A percentile compares a stretch with the other conserved stretches of the same genome.
These are phyloP conservation scores for Pelosia muscerda DNA, from an alignment of 2,888 invertebrate genomes.

Conservation along the genomic window DNA sequence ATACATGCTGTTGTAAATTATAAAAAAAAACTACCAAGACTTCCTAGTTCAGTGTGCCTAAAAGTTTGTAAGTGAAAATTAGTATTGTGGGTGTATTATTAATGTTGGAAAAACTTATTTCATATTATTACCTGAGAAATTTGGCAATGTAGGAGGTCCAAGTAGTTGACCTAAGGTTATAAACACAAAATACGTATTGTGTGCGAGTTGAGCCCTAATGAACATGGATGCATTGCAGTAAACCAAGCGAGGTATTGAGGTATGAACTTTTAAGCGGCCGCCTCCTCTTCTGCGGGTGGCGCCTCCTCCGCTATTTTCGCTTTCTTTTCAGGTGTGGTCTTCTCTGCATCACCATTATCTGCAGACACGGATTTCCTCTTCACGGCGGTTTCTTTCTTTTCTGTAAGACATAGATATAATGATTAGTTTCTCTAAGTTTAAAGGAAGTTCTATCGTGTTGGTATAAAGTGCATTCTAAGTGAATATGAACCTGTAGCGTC, in stretches of 20 bases:
- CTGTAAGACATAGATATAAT: constrained; percentile 63
- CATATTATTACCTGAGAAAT: constrained; percentile 42
- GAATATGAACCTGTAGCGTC: constrained; percentile 74
- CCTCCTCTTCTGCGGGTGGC: constrained; percentile 86
- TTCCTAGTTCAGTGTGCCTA: constrained; percentile 39
- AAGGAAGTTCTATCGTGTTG: not conserved
- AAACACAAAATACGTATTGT: constrained; percentile 70
- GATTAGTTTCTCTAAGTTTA: not conserved
- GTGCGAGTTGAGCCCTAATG: constrained; percentile 80
- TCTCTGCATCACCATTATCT: constrained; percentile 86
- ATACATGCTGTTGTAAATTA: constrained; percentile 60
- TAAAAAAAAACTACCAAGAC: constrained; percentile 44
- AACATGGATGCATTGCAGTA: constrained; percentile 84
- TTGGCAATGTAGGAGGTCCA: constrained; percentile 47
- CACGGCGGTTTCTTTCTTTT: constrained; percentile 85
- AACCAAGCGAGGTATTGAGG: constrained; percentile 71
- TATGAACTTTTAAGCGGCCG: constrained; percentile 82
- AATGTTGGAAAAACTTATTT: constrained; percentile 5
- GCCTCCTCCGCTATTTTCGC: constrained; percentile 89
- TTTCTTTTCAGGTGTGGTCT: constrained; percentile 91
- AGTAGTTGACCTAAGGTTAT: constrained; percentile 39
- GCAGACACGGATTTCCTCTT: constrained; percentile 90
- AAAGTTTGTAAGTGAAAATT: constrained; percentile 33
- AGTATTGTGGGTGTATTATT: not conserved
- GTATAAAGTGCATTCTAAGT: not conserved